Conservation (phyloP, 2,797 vertebrate species). For the Enteromius radiatus region DNA sequence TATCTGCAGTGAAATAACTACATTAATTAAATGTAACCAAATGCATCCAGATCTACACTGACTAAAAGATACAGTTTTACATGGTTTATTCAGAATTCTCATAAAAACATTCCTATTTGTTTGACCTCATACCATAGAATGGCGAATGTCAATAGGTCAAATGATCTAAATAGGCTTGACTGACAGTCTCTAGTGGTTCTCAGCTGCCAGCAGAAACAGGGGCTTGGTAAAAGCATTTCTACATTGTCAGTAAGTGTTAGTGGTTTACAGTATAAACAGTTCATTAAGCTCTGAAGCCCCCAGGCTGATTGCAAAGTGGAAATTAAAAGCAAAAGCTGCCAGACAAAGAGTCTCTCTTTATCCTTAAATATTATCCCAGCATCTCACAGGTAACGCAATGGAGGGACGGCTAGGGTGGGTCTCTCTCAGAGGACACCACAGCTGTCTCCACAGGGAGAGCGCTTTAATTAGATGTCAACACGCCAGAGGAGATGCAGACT, state of each 20-base stretch:
- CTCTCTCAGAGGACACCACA: conserved; percentile 29
- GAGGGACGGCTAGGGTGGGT: conserved; percentile 1
- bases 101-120: background rate
- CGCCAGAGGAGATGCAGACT: conserved; percentile 18
- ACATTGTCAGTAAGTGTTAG: conserved; percentile 9
- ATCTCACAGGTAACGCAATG: conserved; percentile 17
- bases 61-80: background rate
- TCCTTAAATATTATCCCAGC: conserved; percentile 13
- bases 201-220: background rate
- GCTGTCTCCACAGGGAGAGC: conserved; percentile 29
- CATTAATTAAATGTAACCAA: background rate
- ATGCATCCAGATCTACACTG: background rate
- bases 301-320: background rate
- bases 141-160: background rate
- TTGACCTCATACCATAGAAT: background rate
- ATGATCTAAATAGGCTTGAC: background rate
- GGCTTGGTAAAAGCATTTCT: background rate
- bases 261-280: conserved; percentile 10
- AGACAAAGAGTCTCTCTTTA: conserved; percentile 2
- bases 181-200: background rate
- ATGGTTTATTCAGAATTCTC: background rate
- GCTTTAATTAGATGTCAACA: conserved; percentile 48
- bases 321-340: conserved; percentile 20
- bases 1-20: background rate
- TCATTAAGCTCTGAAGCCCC: background rate